A percentile compares a stretch with the other conserved stretches of the same genome.
Conservation (phyloP, 2,113 vertebrate genomes). For the Psittacus erithacus region DNA sequence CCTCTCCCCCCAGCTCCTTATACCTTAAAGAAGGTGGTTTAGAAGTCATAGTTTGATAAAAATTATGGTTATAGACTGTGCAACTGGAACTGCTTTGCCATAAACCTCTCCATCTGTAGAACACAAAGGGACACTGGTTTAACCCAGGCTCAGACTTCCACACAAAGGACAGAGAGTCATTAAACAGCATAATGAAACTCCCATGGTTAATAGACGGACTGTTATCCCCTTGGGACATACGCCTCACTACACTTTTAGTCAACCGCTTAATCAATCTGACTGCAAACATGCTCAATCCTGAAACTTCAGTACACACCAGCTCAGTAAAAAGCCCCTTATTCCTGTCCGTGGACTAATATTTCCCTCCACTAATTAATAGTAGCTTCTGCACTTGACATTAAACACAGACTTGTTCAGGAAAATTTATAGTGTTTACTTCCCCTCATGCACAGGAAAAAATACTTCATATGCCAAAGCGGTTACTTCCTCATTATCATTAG, state of each 20-base stretch:
- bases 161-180: background rate
- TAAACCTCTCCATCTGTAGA: background rate
- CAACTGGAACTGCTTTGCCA: background rate
- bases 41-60: background rate
- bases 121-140: background rate
- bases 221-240: background rate
- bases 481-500: conserved; percentile 54
- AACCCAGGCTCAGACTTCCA: background rate
- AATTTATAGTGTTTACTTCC: conserved; percentile 53
- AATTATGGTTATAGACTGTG: background rate
- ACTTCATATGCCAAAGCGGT: conserved; percentile 22
- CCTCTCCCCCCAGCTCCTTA: background rate
- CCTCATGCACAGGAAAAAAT: conserved; percentile 45
- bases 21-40: background rate
- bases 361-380: conserved; percentile 20
- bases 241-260: conserved; percentile 12
- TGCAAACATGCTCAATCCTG: background rate
- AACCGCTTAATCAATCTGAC: background rate
- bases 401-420: conserved; percentile 27
- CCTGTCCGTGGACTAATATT: background rate
- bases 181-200: background rate
- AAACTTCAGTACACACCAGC: background rate
- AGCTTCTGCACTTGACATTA: conserved; percentile 53
- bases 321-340: background rate
- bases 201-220: background rate